These are phyloP conservation scores for Harpagoxenus sublaevis DNA, from an alignment of 2,888 invertebrate genomes.

Conservation along the genomic window DNA sequence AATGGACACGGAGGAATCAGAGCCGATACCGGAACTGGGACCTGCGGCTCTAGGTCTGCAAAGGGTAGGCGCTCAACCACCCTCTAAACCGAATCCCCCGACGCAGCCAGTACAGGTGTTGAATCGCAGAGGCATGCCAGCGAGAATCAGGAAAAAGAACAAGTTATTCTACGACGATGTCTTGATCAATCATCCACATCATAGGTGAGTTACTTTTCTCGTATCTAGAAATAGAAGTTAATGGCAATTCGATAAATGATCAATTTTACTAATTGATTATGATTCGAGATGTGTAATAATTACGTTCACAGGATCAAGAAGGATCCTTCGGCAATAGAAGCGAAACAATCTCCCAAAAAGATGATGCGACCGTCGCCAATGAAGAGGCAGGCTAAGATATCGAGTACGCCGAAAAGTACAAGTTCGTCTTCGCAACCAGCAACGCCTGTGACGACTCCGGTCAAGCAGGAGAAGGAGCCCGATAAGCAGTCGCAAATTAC, in stretches of 20 bases:
- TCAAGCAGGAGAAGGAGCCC: constrained; percentile 82
- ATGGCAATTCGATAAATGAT: neutral
- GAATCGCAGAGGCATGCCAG: constrained; percentile 96
- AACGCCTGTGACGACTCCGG: constrained; percentile 81
- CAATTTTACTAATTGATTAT: neutral
- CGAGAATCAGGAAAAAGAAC: constrained; percentile 95
- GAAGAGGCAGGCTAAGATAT: constrained; percentile 82
- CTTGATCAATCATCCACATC: constrained; percentile 93
- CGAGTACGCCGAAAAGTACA: constrained; percentile 74
- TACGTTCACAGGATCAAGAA: constrained; percentile 82
- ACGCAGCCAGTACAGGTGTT: constrained; percentile 92
- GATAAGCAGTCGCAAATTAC: constrained; percentile 82
- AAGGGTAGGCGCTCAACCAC: constrained; percentile 92
- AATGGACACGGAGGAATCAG: constrained; percentile 89
- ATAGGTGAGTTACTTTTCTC: constrained; percentile 86
- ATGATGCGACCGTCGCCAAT: constrained; percentile 88
- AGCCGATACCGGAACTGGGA: constrained; percentile 90
- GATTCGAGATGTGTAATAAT: neutral
- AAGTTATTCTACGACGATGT: constrained; percentile 96
- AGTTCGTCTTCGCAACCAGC: constrained; percentile 66
- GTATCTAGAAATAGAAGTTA: neutral
- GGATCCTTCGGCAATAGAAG: constrained; percentile 80
- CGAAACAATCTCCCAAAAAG: constrained; percentile 89
- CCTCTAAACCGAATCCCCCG: constrained; percentile 90
- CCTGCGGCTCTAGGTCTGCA: constrained; percentile 94